Base-by-base conservation (phyloP, 2,888 invertebrate species). In the Tholera decimalis region DNA sequence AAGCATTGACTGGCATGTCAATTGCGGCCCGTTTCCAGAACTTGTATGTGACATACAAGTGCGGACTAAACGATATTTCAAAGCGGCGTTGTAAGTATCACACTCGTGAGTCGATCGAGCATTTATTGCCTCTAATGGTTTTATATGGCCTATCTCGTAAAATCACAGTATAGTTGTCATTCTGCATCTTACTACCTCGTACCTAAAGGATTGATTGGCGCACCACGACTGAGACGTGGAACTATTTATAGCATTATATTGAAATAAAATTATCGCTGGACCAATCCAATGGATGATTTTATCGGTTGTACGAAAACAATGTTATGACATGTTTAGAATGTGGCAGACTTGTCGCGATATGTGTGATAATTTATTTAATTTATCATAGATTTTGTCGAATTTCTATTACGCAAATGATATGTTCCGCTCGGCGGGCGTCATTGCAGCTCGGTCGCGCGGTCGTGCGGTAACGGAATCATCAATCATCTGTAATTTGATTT, bases 401-500 rank as follows among this genome's bases (percentile, higher is more conserved):
- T 93, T 87, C 82, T 90, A 91, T 92, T 89, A 93, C 88, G 91
- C 90, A 93, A 93, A 93, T 92, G 92, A 92, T 92, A 93, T 91
- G 92, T 89, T 92, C 88, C 87, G 88, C 84, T 90, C 90, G 86
- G 83, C 88, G 85, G 88, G 89, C 91, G 91, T 91, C 92, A 91
- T 91, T 93, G 94, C 91, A 90, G 92, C 93, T 91, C 88, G n/a
- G n/a, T n/a, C n/a, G n/a, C n/a, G n/a, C 89, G 87, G 90, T 92
- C 93, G 93, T 94, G 93, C 93, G 78, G 90, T 94, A 95, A 95
- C 95, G 95, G 95, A 89, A 94, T 94, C 93, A 92, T 95, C 95
- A 94, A 95, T 95, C 95, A 92, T 94, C 93, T 91, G 92, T 95
- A 94, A 95, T 95, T 95, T 94, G 95, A 95, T 95, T 95, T 95